These are phyloP conservation scores for Muricea muricata DNA, from an alignment of 92 coral and sea anemone species.

Conservation along the genomic window DNA sequence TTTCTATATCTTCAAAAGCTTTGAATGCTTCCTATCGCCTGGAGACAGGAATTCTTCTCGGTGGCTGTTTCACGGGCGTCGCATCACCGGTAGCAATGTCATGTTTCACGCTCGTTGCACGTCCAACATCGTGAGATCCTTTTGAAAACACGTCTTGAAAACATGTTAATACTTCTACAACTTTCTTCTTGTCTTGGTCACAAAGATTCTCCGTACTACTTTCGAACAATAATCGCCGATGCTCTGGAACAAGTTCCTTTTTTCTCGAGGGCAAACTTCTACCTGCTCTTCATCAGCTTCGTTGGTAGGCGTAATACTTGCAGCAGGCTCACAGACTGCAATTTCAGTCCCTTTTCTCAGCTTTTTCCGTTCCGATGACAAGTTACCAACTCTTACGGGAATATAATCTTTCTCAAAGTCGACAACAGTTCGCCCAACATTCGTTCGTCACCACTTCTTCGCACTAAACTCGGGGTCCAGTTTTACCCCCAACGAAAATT, in stretches of 20 bases:
- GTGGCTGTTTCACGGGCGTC: not conserved
- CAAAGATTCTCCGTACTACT: not conserved
- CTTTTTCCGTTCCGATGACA: not conserved
- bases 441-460: conserved; percentile 22
- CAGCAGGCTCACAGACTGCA: conserved; percentile 1
- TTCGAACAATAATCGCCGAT: not conserved
- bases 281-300: not conserved
- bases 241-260: not conserved
- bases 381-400: conserved; percentile 58
- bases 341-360: not conserved
- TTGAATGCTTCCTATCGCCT: not conserved
- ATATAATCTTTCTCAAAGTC: conserved; percentile 41
- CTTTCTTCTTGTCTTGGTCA: not conserved
- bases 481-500: conserved; percentile 12
- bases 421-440: conserved; percentile 62
- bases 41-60: not conserved
- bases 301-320: not conserved
- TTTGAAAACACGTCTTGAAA: conserved; percentile 2
- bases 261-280: not conserved
- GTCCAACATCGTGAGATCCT: not conserved
- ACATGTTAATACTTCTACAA: not conserved
- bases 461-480: conserved; percentile 16
- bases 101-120: not conserved
- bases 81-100: conserved; percentile 1
- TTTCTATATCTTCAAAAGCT: not conserved